These are phyloP conservation scores for Poeciliopsis turrubarensis DNA, from an alignment of 2,113 vertebrate genomes.

Conservation along the genomic window DNA sequence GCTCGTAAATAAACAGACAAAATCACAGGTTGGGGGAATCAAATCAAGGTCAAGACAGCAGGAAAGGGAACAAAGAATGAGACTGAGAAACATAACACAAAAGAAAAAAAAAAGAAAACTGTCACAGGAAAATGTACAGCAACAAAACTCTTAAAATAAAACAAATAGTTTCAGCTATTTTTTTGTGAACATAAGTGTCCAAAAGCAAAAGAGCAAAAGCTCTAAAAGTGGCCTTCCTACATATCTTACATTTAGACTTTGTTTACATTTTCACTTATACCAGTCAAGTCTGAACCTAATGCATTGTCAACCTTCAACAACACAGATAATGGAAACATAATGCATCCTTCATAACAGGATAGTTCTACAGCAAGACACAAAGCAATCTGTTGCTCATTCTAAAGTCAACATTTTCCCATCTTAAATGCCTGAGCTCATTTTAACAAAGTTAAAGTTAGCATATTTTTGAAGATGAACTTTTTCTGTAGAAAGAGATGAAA, in stretches of 20 bases:
- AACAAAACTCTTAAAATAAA: too few species aligned
- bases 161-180: too few species aligned
- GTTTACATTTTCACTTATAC: constrained; percentile 20
- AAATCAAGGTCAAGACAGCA: constrained; percentile 10
- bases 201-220: too few species aligned
- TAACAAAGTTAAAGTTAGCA: too few species aligned
- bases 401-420: too few species aligned
- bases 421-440: background rate
- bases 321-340: constrained; percentile 17
- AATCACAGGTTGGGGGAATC: constrained; percentile 15
- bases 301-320: constrained; percentile 9
- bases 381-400: background rate
- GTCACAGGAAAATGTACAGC: too few species aligned
- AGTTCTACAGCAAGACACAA: background rate
- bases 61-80: background rate
- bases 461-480: too few species aligned
- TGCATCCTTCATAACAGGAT: background rate
- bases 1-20: constrained; percentile 17
- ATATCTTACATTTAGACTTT: too few species aligned
- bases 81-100: background rate
- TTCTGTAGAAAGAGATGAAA: too few species aligned
- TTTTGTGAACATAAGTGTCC: too few species aligned
- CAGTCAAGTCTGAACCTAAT: constrained; percentile 31
- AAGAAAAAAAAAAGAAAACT: background rate
- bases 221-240: too few species aligned